Evolutionary conservation across 2,113 vertebrate genomes (phyloP), one percentile per base, ranked within the genome.

Genomic region (Trematomus loennbergii): DNA sequence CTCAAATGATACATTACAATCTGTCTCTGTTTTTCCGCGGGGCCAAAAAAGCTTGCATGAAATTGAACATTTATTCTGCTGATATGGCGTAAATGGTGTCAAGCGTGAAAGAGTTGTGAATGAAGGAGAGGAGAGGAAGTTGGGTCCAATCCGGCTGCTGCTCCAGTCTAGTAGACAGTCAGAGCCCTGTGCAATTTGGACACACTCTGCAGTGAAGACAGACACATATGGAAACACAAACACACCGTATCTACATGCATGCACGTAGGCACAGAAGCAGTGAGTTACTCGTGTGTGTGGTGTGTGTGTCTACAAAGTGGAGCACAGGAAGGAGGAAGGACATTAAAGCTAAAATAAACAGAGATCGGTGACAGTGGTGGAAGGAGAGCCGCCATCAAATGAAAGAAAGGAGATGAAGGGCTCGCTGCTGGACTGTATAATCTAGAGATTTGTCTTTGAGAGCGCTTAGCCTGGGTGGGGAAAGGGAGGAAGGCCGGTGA

Each of bases 41-140:
- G 85, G 75, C 86, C 36, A 64, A 89, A 85, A 81, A 77, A 2
- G 48, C 88, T 74, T 68, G 91, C 91, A 81, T 94, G 93, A 94
- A 94, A 95, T 94, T 60, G 90, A 81, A 92, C 87, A 92, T 94
- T 91, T 93, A 87, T 93, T 72, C 67, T 22, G 48, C 81, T 92
- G 91, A 95, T 94, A 90, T 92, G 89, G 92, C 92, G 73, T 94
- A 93, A 94, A 94, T 93, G 81, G 78, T 81, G 86, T 29, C 0
- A 63, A 80, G 82, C 78, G 76, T 65, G 74, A 79, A 33, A 48
- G 65, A 25, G 46, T 43, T 61, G 62, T 72, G 70, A 71, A 40
- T 40, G 36, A 55, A 63, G 33, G 64, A 73, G 55, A 75, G 57
- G 70, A 79, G 76, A 70, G 72, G 57, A 83, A 40, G 78, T 68